Percentiles rank a stretch among this genome's conserved stretches.
These are phyloP conservation scores for Picathartes gymnocephalus DNA, from an alignment of 2,113 vertebrate genomes.

Conservation along the genomic window DNA sequence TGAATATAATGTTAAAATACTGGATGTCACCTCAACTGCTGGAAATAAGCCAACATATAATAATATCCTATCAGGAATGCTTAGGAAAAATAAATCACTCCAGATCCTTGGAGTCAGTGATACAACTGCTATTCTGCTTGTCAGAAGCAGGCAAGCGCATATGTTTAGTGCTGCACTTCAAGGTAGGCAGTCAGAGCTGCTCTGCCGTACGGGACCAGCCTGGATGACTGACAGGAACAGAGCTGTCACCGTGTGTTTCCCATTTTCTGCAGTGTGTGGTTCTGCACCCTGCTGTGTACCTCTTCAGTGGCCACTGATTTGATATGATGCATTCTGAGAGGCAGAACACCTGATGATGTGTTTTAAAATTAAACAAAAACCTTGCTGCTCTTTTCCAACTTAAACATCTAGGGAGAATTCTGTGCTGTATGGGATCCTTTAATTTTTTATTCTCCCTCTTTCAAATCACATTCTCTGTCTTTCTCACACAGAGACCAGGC, in stretches of 20 bases:
- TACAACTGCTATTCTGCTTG: constrained; percentile 40
- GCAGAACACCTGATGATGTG: constrained; percentile 35
- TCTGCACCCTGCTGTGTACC: constrained; percentile 1
- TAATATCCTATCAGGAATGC: constrained; percentile 59
- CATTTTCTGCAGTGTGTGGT: background rate
- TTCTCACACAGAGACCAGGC: constrained; percentile 36
- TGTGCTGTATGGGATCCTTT: background rate
- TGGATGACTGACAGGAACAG: background rate
- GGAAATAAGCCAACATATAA: constrained; percentile 49
- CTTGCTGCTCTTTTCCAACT: constrained; percentile 32
- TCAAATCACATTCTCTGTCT: constrained; percentile 28
- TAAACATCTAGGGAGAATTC: background rate
- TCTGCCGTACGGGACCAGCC: background rate
- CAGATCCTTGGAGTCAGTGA: constrained; percentile 31
- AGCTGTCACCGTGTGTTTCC: background rate
- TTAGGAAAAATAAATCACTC: constrained; percentile 57
- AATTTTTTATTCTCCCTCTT: constrained; percentile 52
- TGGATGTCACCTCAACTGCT: constrained; percentile 33
- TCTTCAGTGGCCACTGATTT: constrained; percentile 8
- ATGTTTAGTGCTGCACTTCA: constrained; percentile 54
- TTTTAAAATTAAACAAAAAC: constrained; percentile 30
- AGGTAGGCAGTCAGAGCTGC: constrained; percentile 28
- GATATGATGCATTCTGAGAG: constrained; percentile 29
- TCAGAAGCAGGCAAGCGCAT: constrained; percentile 48
- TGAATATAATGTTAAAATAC: constrained; percentile 54